These are phyloP conservation scores for Raja brachyura DNA, from an alignment of 2,113 vertebrate genomes.

Conservation along the genomic window DNA sequence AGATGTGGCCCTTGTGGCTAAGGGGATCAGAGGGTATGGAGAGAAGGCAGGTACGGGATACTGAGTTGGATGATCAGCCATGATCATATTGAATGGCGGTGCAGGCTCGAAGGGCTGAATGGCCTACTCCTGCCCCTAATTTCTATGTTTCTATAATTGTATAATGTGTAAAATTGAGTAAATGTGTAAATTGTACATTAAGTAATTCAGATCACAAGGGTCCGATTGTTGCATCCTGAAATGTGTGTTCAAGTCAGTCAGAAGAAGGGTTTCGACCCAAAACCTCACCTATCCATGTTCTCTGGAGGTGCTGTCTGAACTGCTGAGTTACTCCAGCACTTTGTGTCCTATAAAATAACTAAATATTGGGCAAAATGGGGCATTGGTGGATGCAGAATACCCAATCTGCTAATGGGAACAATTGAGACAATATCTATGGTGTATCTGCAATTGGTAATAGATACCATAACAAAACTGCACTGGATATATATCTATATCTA, in stretches of 20 bases:
- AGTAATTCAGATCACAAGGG: not conserved
- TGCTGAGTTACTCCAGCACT: too few relatives aligned
- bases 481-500: not conserved
- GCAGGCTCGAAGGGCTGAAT: too few relatives aligned
- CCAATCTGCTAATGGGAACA: not conserved
- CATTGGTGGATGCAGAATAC: not conserved
- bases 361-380: not conserved
- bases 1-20: too few relatives aligned
- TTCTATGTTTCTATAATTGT: too few relatives aligned
- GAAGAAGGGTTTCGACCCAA: too few relatives aligned
- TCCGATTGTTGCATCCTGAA: not conserved
- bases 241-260: not conserved
- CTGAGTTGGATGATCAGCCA: too few relatives aligned
- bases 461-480: not conserved
- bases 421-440: not conserved
- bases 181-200: not conserved
- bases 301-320: too few relatives aligned
- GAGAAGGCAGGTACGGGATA: too few relatives aligned
- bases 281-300: too few relatives aligned
- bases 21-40: too few relatives aligned
- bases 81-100: too few relatives aligned
- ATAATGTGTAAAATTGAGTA: not conserved
- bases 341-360: not conserved
- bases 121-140: too few relatives aligned
- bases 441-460: not conserved